Conservation (phyloP, 1,140 invertebrate genomes). For the Ephestia elutella region DNA sequence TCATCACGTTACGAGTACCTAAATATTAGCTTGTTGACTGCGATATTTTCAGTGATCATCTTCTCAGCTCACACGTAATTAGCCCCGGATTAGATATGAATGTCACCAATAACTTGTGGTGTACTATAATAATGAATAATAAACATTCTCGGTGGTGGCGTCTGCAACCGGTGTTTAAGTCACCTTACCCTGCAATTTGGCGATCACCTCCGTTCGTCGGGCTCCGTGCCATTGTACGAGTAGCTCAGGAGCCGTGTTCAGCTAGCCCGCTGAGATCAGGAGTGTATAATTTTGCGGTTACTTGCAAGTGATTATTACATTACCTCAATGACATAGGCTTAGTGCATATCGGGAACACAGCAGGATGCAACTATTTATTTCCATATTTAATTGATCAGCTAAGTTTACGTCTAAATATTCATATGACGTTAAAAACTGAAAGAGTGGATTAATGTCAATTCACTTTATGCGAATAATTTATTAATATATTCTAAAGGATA, state of each 20-base stretch:
- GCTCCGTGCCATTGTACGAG: conserved; percentile 46
- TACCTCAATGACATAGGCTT: conserved; percentile 20
- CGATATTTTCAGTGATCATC: too few relatives aligned
- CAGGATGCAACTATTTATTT: conserved; percentile 5
- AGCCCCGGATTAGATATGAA: conserved; percentile 17
- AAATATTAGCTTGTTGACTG: too few relatives aligned
- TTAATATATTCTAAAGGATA: conserved; percentile 3
- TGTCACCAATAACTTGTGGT: conserved; percentile 16
- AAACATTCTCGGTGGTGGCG: conserved; percentile 27
- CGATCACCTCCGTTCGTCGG: conserved; percentile 48
- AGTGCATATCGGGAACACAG: neutral
- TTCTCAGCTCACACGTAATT: neutral
- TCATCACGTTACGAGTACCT: too few relatives aligned
- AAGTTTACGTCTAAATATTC: conserved; percentile 4
- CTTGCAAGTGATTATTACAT: conserved; percentile 55
- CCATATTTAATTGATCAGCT: conserved; percentile 21
- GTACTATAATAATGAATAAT: conserved; percentile 41
- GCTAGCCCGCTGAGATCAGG: conserved; percentile 45
- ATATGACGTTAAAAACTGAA: neutral
- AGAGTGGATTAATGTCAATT: neutral
- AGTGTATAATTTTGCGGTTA: conserved; percentile 66
- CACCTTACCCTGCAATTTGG: conserved; percentile 65
- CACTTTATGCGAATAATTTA: neutral
- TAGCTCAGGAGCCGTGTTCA: conserved; percentile 20
- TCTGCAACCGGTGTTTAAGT: conserved; percentile 44